Evolutionary conservation across 2,888 invertebrate genomes (phyloP), one percentile per base, ranked within the genome.

Genomic region (Lagria hirta): DNA sequence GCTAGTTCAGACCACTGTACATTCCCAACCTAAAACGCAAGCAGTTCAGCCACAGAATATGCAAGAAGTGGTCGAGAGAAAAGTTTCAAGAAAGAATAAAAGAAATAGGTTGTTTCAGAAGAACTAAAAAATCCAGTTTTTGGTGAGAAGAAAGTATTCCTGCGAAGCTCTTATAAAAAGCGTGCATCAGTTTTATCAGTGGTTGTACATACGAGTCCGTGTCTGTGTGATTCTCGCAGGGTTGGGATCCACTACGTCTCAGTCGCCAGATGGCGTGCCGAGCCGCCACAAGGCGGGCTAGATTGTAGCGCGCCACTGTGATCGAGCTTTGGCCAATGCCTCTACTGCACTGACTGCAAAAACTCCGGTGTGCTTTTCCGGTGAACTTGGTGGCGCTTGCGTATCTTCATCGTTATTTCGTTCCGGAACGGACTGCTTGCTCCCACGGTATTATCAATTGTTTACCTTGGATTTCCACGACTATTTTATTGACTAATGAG

Each of bases 251-350:
- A 48, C 70, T 61, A 43, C 73, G 65, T 65, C 82, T 75, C 69
- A 81, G 76, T 66, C 81, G 78, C 81, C 81, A 82, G 77, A 82
- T 78, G 77, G 82, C 81, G 76, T 81, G 80, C 73, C 81, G 80
- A 61, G 81, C 81, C 72, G 82, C 82, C 78, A 82, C 82, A 69
- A 82, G 79, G 73, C 82, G 79, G 71, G 80, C 82, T 73, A 82
- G 77, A 61, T 80, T 79, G 80, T 82, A 80, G 61, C 80, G 80
- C 76, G 81, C 82, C 82, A 82, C 80, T 64, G 70, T 73, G 71
- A 62, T 58, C 54, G 58, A 57, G 62, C 62, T 60, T 57, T 57
- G 61, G 61, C 62, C 54, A 55, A 54, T 56, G 57, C 50, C 60
- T 59, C 57, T 58, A 58, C 60, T 60, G 61, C 58, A 62, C 64